Conservation (phyloP, 2,888 invertebrate genomes). For the Eupeodes latifasciatus region DNA sequence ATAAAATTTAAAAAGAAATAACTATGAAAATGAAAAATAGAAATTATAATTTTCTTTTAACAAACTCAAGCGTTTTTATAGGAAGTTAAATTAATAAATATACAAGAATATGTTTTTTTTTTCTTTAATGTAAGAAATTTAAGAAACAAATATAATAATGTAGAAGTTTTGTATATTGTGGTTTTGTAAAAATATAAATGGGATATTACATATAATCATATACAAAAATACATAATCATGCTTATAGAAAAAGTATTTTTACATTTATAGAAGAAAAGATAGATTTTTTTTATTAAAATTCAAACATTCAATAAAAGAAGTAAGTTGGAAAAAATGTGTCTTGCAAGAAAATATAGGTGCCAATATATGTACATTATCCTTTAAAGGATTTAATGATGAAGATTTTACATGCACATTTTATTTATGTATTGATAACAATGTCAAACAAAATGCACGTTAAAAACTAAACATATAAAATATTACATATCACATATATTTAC, state of each 20-base stretch:
- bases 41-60: constrained; percentile 25
- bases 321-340: neutral
- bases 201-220: constrained; percentile 48
- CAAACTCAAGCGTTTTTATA: constrained; percentile 57
- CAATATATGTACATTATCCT: neutral
- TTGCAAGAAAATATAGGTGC: neutral
- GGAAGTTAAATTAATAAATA: constrained; percentile 14
- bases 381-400: constrained; percentile 3
- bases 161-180: constrained; percentile 41
- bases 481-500: neutral
- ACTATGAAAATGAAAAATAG: constrained; percentile 23
- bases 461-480: neutral
- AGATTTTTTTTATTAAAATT: neutral
- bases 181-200: constrained; percentile 23
- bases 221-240: constrained; percentile 59
- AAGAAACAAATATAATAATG: constrained; percentile 32
- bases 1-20: constrained; percentile 19
- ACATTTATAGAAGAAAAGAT: constrained; percentile 44
- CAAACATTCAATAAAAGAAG: neutral
- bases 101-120: neutral
- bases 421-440: neutral
- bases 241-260: constrained; percentile 57
- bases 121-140: neutral
- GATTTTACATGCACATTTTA: constrained; percentile 10
- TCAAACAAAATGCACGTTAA: neutral